Base-by-base conservation (phyloP, 1,140 invertebrate species). In the Ceratitis capitata region DNA sequence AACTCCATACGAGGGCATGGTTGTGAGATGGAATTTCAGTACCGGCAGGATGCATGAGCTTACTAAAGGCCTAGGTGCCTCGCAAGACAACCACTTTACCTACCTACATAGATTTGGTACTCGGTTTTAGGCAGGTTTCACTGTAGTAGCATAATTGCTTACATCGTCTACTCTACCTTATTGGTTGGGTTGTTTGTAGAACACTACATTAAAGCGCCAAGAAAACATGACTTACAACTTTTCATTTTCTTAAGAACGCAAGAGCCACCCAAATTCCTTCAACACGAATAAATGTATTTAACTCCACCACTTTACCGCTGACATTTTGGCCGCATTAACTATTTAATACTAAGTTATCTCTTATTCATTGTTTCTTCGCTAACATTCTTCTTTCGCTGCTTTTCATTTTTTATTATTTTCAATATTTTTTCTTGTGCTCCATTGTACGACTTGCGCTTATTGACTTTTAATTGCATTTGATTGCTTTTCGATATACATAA, bases 191-290 rank as follows among this genome's bases (percentile, higher is more conserved):
- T 78, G 45, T 45, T 42, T 9, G 23, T 45, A 14, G 26, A 47
- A 45, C 12, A 56, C 19, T n/a, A 23, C 1, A n/a, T n/a, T 2
- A 74, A 78, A 45, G 64, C 32, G 32, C 64, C 10, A 69, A 35
- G 10, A 42, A 19, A 78, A 45, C 69, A 23, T 78, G 69, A 45
- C 45, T 78, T 78, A 78, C 69, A 78, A 26, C 69, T 78, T 78
- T 78, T 78, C 39, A 78, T 45, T 78, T 45, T 69, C 61, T 35
- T n/a, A n/a, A n/a, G n/a, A n/a, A n/a, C n/a, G n/a, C n/a, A n/a
- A n/a, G 51, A 19, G 23, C n/a, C 51, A 56, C 19, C 51, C 23
- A 9, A 56, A 56, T 47, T 47, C 5, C 5, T 47, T 47, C 5
- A 47, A 47, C 47, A 5, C 16, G 47, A 49, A 49, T 49, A 49